phyloP scores from a whole-genome alignment of 2,113 vertebrate genomes.

The Sapajus apella region DNA sequence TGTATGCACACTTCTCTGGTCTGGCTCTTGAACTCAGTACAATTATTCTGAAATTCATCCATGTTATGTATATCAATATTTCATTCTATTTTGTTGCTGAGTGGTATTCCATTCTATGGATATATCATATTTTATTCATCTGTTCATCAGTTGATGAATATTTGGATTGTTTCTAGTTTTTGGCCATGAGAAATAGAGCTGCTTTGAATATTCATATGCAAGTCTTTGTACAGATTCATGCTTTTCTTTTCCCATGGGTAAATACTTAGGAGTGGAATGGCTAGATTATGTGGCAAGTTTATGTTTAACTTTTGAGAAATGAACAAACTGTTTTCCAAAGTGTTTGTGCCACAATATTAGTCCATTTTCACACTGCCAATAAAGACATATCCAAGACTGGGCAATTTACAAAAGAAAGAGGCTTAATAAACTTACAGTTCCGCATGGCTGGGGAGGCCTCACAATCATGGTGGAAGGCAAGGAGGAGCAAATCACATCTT shows the following conservation, averaged over 20 bases:
- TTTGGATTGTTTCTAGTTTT: neutral
- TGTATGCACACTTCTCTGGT: neutral
- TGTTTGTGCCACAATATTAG: neutral
- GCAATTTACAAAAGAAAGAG: too few relatives aligned
- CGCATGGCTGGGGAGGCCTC: too few relatives aligned
- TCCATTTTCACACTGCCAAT: too few relatives aligned
- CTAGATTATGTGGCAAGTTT: neutral
- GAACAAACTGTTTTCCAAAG: neutral
- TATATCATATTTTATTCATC: neutral
- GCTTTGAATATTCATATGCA: neutral
- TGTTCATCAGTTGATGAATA: neutral
- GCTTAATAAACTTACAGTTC: too few relatives aligned
- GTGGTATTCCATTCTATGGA: neutral
- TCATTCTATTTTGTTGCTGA: neutral
- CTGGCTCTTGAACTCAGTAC: neutral
- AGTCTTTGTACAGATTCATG: neutral
- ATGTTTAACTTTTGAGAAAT: slow-evolving; percentile 23
- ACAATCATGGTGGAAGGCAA: too few relatives aligned
- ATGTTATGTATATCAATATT: neutral
- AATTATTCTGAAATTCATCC: neutral
- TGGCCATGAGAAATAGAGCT: neutral
- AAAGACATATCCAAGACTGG: too few relatives aligned
- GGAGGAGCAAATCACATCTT: too few relatives aligned
- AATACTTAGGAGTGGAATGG: neutral
- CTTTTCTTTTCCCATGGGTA: neutral